Evolutionary conservation across 37 sponge, comb jelly and placozoan species (phyloP), one percentile per base, ranked within the genome.

Genomic region (Geodia barretti): DNA sequence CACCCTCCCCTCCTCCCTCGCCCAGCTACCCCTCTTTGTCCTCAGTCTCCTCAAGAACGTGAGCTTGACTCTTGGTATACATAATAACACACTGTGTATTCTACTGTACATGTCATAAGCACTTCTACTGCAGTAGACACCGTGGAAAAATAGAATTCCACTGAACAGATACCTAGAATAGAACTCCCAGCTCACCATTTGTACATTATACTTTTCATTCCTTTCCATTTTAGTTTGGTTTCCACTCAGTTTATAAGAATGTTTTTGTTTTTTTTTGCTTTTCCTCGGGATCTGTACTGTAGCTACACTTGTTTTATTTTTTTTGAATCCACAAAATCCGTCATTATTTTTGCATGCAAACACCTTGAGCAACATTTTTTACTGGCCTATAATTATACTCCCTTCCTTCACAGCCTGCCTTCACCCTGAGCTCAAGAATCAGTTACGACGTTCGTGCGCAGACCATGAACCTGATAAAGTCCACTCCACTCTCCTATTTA

Each of bases 381-480:
- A n/a, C n/a, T n/a, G n/a, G n/a, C 14, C 54, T 14, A 47, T 47
- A 47, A 47, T 14, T 47, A 17, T 7, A 17, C 74, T 40, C 25
- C 41, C 59, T 79, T 36, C 39, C 62, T 72, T 38, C 81, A 42
- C 79, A 93, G 88, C 79, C 86, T 72, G 94, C 97, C 25, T 96
- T 98, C 73, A 68, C 95, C 0, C 72, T 98, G 34, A 86, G 73
- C 29, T 37, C 82, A 0, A 76, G 60, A 32, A 65, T 86, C 21
- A 73, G 86, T 17, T 71, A 91, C 26, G 98, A 98, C 76, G 74
- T 40, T 11, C 80, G 98, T 24, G 73, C 79, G 8, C 89, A 90
- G 23, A 83, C 92, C 1, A 92, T 96, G 89, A 84, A 88, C 40
- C 43, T 84, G 37, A 86, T 98, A 64, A 93, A 92, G 74, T 87